Base-by-base conservation (phyloP, 2,888 invertebrate species). In the Geotrupes spiniger region DNA sequence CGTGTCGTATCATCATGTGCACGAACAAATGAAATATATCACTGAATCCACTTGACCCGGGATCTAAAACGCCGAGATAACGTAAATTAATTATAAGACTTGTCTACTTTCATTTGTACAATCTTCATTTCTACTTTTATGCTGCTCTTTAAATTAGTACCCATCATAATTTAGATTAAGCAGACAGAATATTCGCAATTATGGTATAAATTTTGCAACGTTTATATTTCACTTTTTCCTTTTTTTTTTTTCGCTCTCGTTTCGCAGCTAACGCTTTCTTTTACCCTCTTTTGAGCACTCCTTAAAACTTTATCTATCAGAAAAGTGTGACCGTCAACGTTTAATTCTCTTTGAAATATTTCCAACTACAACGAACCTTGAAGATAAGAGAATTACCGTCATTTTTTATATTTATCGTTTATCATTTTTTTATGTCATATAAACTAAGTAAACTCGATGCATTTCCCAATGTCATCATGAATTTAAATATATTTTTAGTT, bases 21-120 rank as follows among this genome's bases (percentile, higher is more conserved):
- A 54, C 51, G 54, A 54, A 57, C 53, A 53, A 54, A 53, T 53
- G 53, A 54, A 57, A 54, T 57, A 51, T 46, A 54, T 57, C 51
- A 56, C 46, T 38, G 41, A 43, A 38, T 48, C 49, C 46, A 42
- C 51, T 50, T 53, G 51, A 53, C 51, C 52, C 42, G 39, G 46
- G 40, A 41, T 33, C 43, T 52, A 46, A 52, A 52, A 54, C 38
- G 48, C 48, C 42, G 39, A 51, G 56, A 54, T 57, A 57, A 54
- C 43, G 46, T 33, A 52, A 49, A 54, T 57, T 54, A 57, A 57
- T 57, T 57, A 56, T 50, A 49, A 44, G 40, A 43, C 44, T 43
- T 44, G 36, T 49, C 44, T 44, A 27, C 44, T 44, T 29, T 15
- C 37, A 36, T 42, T 47, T 33, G 31, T 41, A 25, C 33, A 47